Base-by-base conservation (phyloP, 2,797 vertebrate species). In the Labeo calbasu region DNA sequence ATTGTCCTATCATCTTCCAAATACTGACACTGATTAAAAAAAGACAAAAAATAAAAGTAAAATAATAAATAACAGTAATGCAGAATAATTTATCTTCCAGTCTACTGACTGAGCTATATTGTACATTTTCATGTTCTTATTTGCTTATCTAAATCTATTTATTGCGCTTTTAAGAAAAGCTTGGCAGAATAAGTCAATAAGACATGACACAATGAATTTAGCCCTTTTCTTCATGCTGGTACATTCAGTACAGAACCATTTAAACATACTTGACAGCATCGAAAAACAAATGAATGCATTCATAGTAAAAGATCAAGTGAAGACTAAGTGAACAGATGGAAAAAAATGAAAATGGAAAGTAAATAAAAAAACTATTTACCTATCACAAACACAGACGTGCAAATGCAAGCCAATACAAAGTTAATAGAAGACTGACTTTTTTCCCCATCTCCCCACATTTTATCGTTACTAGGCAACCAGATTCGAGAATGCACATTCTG, bases 401-500 rank as follows among this genome's bases (percentile, higher is more conserved):
- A 84, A 70, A 88, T 85, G 51, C 77, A 88, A 89, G 87, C 59
- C 25, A 76, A 89, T 90, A 88, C 76, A 88, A 92, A 88, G 92
- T 92, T 77, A 88, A 90, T 93, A 91, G 70, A 89, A 90, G 82
- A 87, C n/a, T 65, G 50, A 66, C 14, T 69, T 85, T 71, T 51
- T 21, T 13, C 15, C 50, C 50, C 48, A 59, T 77, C 81, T 81
- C 71, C 25, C 72, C 75, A 86, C 87, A 79, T 82, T 88, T 91
- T 88, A 88, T 82, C 89, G 93, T 96, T 94, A 89, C 94, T 91
- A 93, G 89, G 94, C 93, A 95, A 96, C 94, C 76, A 83, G 89
- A 86, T 89, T 85, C 82, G 90, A 86, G 91, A 90, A 89, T 90
- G 84, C 87, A 86, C 78, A 90, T 87, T 89, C 85, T 55, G 79